Conservation (phyloP, 2,888 invertebrate species). For the Dastarcus helophoroides region DNA sequence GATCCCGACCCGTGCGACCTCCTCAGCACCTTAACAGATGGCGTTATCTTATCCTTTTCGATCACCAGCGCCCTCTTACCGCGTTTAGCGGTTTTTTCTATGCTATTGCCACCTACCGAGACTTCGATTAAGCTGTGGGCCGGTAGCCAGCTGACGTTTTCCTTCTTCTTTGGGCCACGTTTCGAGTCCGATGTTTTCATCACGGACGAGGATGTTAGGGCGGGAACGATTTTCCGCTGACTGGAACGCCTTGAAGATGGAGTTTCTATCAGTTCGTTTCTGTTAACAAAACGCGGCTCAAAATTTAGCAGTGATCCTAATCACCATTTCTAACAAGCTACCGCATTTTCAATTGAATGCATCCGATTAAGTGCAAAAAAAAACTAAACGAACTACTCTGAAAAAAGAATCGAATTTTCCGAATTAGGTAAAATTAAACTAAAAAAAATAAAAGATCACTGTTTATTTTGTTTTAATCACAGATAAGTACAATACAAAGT, state of each 20-base stretch:
- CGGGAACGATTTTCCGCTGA: conserved; percentile 17
- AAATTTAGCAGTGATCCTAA: too few relatives aligned
- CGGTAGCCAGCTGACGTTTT: conserved; percentile 18
- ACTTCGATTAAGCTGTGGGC: neutral
- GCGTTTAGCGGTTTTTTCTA: conserved; percentile 17
- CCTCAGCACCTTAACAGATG: conserved; percentile 23
- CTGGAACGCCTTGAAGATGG: conserved; percentile 18
- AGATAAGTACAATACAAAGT: too few relatives aligned
- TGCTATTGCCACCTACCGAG: neutral
- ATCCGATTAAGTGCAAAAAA: too few relatives aligned
- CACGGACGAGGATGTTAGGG: conserved; percentile 8
- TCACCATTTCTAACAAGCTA: too few relatives aligned
- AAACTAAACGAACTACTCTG: too few relatives aligned
- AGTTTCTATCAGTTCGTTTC: conserved; percentile 13
- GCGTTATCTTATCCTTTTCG: conserved; percentile 22
- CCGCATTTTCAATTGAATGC: too few relatives aligned
- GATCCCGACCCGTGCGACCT: conserved; percentile 18
- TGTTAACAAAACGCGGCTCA: conserved; percentile 2
- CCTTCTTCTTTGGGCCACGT: conserved; percentile 14
- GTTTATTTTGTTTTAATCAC: too few relatives aligned
- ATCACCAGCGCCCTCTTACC: conserved; percentile 21
- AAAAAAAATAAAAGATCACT: too few relatives aligned
- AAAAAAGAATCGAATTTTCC: too few relatives aligned
- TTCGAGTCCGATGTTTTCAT: conserved; percentile 7
- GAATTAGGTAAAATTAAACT: too few relatives aligned